Evolutionary conservation across 2,113 vertebrate species (phyloP).

Genomic region (Ascaphus truei): DNA sequence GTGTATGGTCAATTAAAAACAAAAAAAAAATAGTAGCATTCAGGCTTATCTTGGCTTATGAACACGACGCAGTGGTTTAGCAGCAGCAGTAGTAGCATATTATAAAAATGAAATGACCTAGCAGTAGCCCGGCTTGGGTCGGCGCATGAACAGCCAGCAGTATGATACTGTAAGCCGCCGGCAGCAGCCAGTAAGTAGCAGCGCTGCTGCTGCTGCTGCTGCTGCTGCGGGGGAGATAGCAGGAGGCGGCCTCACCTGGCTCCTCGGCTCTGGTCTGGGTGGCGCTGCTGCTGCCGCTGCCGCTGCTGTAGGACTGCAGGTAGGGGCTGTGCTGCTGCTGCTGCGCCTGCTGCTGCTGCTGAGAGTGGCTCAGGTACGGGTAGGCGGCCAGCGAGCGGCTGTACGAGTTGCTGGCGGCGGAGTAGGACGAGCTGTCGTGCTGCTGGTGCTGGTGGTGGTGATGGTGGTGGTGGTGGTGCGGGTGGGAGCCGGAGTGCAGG

Average conservation of each 20-base stretch:
- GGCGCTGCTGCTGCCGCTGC: conserved; percentile 57
- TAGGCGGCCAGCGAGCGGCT: conserved; percentile 83
- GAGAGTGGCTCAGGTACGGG: conserved; percentile 93
- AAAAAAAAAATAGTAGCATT: no score
- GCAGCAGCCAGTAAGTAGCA: neutral
- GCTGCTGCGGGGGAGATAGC: neutral
- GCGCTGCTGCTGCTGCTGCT: neutral
- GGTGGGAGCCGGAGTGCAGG: conserved; percentile 84
- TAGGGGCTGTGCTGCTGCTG: conserved; percentile 82
- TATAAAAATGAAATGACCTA: no score
- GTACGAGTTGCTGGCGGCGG: conserved; percentile 87
- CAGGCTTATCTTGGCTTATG: no score
- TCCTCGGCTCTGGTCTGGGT: conserved; percentile 90
- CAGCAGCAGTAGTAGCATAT: no score
- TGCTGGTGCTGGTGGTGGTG: conserved; percentile 77
- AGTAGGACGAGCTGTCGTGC: conserved; percentile 85
- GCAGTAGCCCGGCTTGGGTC: no score
- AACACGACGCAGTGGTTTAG: no score
- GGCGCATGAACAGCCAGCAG: no score
- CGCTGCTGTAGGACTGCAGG: conserved; percentile 92
- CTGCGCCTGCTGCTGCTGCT: no score
- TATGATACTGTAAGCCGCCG: no score
- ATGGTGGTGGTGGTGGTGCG: conserved; percentile 81
- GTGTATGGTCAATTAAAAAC: no score
- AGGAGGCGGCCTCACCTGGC: conserved; percentile 78